Evolutionary conservation across 2,888 invertebrate species (phyloP), one percentile per base, ranked within the genome.

Genomic region (Rotaria macrura): DNA sequence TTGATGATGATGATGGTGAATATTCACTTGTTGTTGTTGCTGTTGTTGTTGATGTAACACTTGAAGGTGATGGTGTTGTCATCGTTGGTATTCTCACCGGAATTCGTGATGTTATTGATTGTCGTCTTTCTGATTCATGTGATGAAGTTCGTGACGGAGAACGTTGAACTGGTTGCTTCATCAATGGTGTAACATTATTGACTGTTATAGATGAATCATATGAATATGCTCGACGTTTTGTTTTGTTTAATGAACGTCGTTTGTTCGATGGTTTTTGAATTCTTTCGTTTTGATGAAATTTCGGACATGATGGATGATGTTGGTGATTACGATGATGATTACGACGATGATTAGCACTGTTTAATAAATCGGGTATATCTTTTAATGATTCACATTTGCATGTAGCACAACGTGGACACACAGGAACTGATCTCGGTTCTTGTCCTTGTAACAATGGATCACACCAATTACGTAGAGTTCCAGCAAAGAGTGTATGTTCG

Each of bases 251-350:
- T 38, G 6, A 5, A 17, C 65, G 65, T 65, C 34, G 65, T 65
- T 38, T 34, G 20, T 34, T 65, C 17, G 65, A 34, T 20, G 65
- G 17, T 38, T 34, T 65, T n/a, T n/a, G n/a, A 20, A 6, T 34
- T 34, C 65, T 34, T 34, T 65, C 34, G 20, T 65, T 34, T 34
- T 65, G 65, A 65, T 9, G 65, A 65, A 12, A 79, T 43, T n/a
- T 79, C n/a, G 79, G 79, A 79, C 79, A 79, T 2, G 79, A 79
- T 43, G 79, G 79, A 38, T 79, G 25, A n/a, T n/a, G n/a, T n/a
- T n/a, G n/a, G 10, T 79, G 79, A 65, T 65, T 12, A 34, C 12
- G 29, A 12, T 79, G 72, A 38, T 34, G 38, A 9, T 72, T 5
- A 25, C n/a, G 40, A n/a, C 43, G 79, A 79, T 7, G 14, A 17